Evolutionary conservation across 2,888 invertebrate species (phyloP), one percentile per base, ranked within the genome.

Genomic region (Anaspis maculata): DNA sequence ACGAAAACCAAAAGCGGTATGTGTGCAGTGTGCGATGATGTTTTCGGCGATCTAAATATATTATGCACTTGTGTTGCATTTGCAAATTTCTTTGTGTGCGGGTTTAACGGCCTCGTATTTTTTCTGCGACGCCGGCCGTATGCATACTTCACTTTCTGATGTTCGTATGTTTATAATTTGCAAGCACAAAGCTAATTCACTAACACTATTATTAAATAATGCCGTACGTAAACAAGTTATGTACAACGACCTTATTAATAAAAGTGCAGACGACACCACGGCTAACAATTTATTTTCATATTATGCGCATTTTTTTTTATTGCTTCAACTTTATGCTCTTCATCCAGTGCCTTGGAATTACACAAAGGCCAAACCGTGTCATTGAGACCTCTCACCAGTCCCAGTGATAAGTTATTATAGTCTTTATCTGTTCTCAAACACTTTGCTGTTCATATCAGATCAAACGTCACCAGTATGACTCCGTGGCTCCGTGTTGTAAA

Each of bases 181-280:
- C 34, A 34, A 38, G 37, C 28, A 43, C 37, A 36, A 41, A 34
- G 39, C 27, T 39, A 42, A 45, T 41, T 41, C 39, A 41, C 38
- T 41, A 46, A 43, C 44, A 39, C 42, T 47, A 45, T 47, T 47
- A 44, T 47, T 47, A 44, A 47, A 47, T 47, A 47, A 48, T 48
- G 39, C 30, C 38, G 27, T 39, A 43, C 39, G 38, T 45, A 19
- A 19, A 19, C 19, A 19, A 19, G 19, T 19, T 9, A 6, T 5
- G 19, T 6, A 19, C 19, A 9, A 19, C 19, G 19, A 19, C 19
- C 19, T 19, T 19, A 19, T 19, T 19, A 19, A 19, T 9, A 9
- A 19, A 6, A 19, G 5, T 19, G 19, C 19, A 19, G 19, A 5
- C 19, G 19, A 9, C 19, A 19, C 9, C 5, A 19, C 19, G 19